Base-by-base conservation (phyloP, 2,888 invertebrate species). In the Andrena dorsata region DNA sequence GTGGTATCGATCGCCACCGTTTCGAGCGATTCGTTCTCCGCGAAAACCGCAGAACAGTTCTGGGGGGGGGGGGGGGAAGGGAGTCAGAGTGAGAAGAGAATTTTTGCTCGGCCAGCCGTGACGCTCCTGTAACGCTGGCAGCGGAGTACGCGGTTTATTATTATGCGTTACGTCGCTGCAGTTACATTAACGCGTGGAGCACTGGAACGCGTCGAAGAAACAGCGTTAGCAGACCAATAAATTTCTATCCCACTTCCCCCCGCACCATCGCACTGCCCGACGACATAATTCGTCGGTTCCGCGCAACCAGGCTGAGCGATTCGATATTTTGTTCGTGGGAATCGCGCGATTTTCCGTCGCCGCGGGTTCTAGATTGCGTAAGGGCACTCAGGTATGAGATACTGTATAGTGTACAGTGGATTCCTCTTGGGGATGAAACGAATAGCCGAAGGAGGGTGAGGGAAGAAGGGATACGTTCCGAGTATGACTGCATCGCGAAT, bases 91-190 rank as follows among this genome's bases (percentile, higher is more conserved):
- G 76, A 75, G 71, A 66, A 82, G 72, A 56, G 76, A 77, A 86
- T 83, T 87, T 73, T 82, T 77, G 82, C 68, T 76, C 85, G 76
- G 35, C 53, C 75, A 80, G 30, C 76, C 78, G 86, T 79, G 80
- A 89, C 88, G 86, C 66, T 85, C 68, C 75, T 80, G 89, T 89
- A 88, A 89, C 78, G 56, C 83, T 70, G 82, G 89, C 83, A 88
- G 83, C 83, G 28, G 56, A 64, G 69, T 63, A 73, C 32, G 23
- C 28, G 72, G 69, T 63, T 87, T 68, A 73, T 85, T 85, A 85
- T 80, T 79, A 79, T 58, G 78, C 70, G 66, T 86, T 83, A 72
- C 85, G 74, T 81, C 74, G 80, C 32, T 49, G 60, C 35, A 20
- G 74, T 74, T 78, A 71, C 76, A 84, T 82, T 86, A 75, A 83